These are phyloP conservation scores for Lemur catta DNA, from an alignment of 2,797 vertebrate species.

Conservation along the genomic window DNA sequence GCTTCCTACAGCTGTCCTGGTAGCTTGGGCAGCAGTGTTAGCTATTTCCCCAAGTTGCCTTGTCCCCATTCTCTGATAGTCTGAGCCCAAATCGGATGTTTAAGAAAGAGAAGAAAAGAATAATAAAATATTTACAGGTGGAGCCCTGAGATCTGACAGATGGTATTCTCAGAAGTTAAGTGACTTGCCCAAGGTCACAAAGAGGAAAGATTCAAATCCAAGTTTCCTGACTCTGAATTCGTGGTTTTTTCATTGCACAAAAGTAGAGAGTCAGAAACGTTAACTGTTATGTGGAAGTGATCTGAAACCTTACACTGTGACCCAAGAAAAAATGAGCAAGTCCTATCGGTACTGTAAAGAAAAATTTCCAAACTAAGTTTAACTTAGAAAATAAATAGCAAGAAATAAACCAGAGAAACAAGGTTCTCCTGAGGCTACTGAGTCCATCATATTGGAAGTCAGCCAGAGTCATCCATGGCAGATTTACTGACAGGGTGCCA, in stretches of 20 bases:
- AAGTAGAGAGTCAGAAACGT: background rate
- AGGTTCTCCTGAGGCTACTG: background rate
- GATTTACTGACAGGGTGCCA: background rate
- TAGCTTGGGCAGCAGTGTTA: background rate
- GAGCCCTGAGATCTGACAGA: background rate
- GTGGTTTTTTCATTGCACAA: slow-evolving; percentile 33
- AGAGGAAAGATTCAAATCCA: slow-evolving; percentile 29
- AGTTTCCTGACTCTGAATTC: slow-evolving; percentile 34
- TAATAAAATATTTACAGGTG: background rate
- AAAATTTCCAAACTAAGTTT: slow-evolving; percentile 30
- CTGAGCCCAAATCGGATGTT: background rate
- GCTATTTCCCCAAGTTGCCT: background rate
- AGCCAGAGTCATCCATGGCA: background rate
- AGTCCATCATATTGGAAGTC: background rate
- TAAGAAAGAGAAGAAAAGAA: background rate
- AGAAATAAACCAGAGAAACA: background rate
- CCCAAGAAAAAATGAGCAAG: background rate
- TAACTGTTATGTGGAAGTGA: background rate
- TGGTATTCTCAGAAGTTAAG: background rate
- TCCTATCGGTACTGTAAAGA: background rate
- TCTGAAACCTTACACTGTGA: slow-evolving; percentile 5
- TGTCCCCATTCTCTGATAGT: background rate
- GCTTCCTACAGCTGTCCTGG: slow-evolving; percentile 17
- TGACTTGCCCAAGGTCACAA: background rate
- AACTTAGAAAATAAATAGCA: slow-evolving; percentile 45